phyloP scores from a whole-genome alignment of 2,797 vertebrate species.

The Oceanodroma leucorhoa region DNA sequence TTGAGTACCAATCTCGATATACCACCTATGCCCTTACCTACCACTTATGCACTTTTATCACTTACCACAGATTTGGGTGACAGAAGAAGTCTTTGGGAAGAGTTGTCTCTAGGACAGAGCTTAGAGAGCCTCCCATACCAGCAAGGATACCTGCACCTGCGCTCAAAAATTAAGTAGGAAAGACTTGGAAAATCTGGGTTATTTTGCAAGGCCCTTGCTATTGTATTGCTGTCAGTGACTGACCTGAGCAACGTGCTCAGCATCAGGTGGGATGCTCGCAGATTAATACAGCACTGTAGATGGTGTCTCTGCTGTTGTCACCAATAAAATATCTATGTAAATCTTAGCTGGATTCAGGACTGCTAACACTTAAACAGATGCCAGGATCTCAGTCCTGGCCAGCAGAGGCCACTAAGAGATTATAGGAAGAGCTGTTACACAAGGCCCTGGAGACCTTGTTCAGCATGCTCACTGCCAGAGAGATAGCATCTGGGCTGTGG shows the following conservation, averaged over 20 bases:
- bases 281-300: background rate
- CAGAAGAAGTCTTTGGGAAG: background rate
- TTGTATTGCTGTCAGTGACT: background rate
- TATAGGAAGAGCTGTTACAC: background rate
- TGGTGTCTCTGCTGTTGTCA: background rate
- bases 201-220: background rate
- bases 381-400: conserved; percentile 7
- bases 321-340: background rate
- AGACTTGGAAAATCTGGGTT: background rate
- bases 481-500: background rate
- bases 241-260: background rate
- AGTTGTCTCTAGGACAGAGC: background rate
- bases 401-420: conserved; percentile 35
- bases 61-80: background rate
- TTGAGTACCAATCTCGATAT: background rate
- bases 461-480: background rate
- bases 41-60: background rate
- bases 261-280: background rate
- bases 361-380: background rate
- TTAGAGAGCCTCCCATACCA: background rate
- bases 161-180: background rate
- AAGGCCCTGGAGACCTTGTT: background rate
- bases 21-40: background rate
- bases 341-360: background rate
- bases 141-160: background rate